Percentiles rank a stretch among this genome's conserved stretches.
These are phyloP conservation scores for Xenentodon cancila DNA, from an alignment of 2,797 vertebrate genomes.

Conservation along the genomic window DNA sequence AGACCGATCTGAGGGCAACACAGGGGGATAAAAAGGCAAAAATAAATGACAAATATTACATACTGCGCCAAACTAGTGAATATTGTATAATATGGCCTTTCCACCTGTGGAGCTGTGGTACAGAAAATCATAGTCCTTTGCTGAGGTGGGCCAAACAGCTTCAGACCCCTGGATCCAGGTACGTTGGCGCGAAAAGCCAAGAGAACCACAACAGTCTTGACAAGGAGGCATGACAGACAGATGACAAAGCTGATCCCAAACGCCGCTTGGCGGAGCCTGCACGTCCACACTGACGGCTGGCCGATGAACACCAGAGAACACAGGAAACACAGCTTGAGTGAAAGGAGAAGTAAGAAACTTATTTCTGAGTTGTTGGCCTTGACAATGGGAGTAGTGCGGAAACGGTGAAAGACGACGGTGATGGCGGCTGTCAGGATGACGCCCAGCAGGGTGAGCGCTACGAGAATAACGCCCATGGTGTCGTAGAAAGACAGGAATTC, in stretches of 20 bases:
- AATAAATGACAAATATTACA: neutral
- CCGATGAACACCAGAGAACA: conserved; percentile 79
- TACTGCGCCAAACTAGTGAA: neutral
- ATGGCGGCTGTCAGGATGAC: conserved; percentile 65
- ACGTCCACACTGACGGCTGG: conserved; percentile 75
- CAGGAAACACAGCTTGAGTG: conserved; percentile 80
- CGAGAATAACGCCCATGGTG: conserved; percentile 78
- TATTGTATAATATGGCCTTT: neutral
- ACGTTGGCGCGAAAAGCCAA: conserved; percentile 71
- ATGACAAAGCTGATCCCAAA: conserved; percentile 82
- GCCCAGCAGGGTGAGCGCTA: conserved; percentile 70
- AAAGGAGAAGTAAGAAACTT: conserved; percentile 80
- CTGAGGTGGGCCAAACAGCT: conserved; percentile 73
- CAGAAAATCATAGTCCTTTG: conserved; percentile 74
- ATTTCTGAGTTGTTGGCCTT: conserved; percentile 84
- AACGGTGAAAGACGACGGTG: conserved; percentile 69
- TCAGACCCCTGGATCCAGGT: conserved; percentile 59
- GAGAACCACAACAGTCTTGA: conserved; percentile 82
- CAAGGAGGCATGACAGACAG: conserved; percentile 81
- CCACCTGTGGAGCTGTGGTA: conserved; percentile 76
- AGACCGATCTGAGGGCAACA: conserved; percentile 66
- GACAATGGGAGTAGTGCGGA: conserved; percentile 77
- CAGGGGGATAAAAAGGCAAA: neutral
- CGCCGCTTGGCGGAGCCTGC: conserved; percentile 73
- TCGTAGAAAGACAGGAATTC: conserved; percentile 80